Evolutionary conservation across 2,113 vertebrate species (phyloP).

Genomic region (Jaculus jaculus): DNA sequence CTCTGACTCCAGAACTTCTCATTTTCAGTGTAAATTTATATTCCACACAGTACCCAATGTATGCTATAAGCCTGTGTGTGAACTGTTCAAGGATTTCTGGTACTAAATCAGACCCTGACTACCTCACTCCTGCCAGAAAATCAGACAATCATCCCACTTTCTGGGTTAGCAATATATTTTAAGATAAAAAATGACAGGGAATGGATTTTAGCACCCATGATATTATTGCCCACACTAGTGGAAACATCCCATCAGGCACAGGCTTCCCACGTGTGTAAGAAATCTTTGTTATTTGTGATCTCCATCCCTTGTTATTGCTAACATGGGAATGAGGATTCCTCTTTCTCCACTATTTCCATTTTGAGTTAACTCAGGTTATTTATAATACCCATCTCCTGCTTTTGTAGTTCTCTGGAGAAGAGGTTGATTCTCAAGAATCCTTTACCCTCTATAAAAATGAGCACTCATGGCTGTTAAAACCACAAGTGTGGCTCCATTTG

Average conservation of each 20-base stretch:
- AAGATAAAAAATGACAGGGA: background rate
- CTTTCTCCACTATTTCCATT: background rate
- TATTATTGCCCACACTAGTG: background rate
- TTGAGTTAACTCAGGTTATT: background rate
- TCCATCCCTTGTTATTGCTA: background rate
- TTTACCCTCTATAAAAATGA: background rate
- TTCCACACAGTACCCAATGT: background rate
- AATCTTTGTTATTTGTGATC: background rate
- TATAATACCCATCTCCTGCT: background rate
- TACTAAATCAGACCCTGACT: background rate
- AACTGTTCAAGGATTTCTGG: background rate
- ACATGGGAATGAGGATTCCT: background rate
- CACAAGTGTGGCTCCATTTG: background rate
- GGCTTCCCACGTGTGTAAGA: background rate
- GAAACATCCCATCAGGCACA: background rate
- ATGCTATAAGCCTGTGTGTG: background rate
- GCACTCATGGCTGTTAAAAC: background rate
- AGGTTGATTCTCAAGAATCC: constrained; percentile 1
- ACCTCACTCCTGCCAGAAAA: background rate
- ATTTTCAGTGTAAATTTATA: background rate
- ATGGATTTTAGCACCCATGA: background rate
- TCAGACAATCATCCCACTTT: background rate
- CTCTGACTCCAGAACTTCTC: background rate
- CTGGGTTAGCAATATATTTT: background rate
- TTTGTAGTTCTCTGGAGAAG: constrained; percentile 14